Evolutionary conservation across 2,888 invertebrate genomes (phyloP), one percentile per base, ranked within the genome.

Genomic region (Andrena dorsata): DNA sequence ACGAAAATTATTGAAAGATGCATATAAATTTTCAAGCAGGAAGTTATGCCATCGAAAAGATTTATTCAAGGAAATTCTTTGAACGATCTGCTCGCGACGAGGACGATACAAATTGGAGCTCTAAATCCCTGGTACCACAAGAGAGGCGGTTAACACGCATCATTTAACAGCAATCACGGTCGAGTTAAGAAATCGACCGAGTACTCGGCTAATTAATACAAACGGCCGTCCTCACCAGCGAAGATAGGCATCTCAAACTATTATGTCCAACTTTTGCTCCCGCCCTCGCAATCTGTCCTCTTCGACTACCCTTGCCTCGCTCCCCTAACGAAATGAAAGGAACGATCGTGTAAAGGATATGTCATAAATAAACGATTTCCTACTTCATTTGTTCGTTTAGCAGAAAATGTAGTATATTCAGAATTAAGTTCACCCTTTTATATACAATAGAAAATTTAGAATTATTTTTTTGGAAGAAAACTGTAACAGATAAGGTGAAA

Each of bases 191-290:
- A 87, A 84, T 84, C 81, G 66, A 78, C 75, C 77, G 70, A 77
- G 58, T 47, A 69, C 86, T 65, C 63, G 76, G 80, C 74, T 87
- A 87, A 87, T 87, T 87, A 87, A 86, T 88, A 88, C 81, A 83
- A 87, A 88, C 83, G 84, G 88, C 68, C 69, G 79, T 51, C 77
- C 82, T 75, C 72, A 28, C 70, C 66, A 58, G 68, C 35, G 20
- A 30, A 81, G 80, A 88, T 84, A 86, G 47, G 61, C 73, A 87
- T 86, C 86, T 68, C 68, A 47, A 63, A 70, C 75, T 79, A 76
- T 69, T 80, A 81, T 80, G 66, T 61, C 70, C 64, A 61, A 82
- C 80, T 85, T 83, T 82, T 83, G 41, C 53, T 16, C 41, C 5
- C 41, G 41, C 47, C 49, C 53, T 58, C 6, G n/a, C 47, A 53